Evolutionary conservation across 2,113 vertebrate genomes (phyloP), one percentile per base, ranked within the genome.

Genomic region (Paramormyrops kingsleyae): DNA sequence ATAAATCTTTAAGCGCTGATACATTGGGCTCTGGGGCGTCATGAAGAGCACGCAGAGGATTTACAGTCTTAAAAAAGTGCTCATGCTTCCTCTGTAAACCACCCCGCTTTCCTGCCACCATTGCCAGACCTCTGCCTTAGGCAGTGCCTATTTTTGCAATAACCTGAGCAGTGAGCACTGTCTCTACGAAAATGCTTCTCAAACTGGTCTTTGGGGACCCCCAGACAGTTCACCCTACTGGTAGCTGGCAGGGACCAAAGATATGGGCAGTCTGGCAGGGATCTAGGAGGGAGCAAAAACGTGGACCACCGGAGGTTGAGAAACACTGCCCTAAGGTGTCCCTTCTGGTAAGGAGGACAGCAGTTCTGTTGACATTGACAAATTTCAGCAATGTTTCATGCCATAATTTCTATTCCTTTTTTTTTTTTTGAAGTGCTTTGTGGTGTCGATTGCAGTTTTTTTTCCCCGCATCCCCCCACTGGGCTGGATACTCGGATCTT

Each of bases 371-470:
- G 35, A 39, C 35, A 80, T 1, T 80, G 31, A 27, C 44, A 86
- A 86, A n/a, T 86, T n/a, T 86, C 47, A 50, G n/a, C 44, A 86
- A n/a, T 49, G 21, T 50, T 86, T 86, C 49, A 47, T 86, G 83
- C 44, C 24, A 15, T 86, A 50, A 86, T n/a, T 50, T 86, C 10
- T 31, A 50, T 19, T n/a, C n/a, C 83, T 85, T 49, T 49, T 15
- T 24, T 50, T 84, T n/a, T 46, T 86, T 27, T 31, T 47, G 7
- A 84, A 47, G 19, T 70, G 62, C 39, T 83, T 46, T 21, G 17
- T 21, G 19, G 39, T 46, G 39, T 46, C 19, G 44, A 46, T 47
- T 27, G 44, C 83, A 49, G 19, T 87, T 52, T 17, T 35, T 13
- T 66, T 66, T 70, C 13, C 3, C 56, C 15, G 2, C 44, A 53